Base-by-base conservation (phyloP, 1,140 invertebrate species). In the Aplysia californica region DNA sequence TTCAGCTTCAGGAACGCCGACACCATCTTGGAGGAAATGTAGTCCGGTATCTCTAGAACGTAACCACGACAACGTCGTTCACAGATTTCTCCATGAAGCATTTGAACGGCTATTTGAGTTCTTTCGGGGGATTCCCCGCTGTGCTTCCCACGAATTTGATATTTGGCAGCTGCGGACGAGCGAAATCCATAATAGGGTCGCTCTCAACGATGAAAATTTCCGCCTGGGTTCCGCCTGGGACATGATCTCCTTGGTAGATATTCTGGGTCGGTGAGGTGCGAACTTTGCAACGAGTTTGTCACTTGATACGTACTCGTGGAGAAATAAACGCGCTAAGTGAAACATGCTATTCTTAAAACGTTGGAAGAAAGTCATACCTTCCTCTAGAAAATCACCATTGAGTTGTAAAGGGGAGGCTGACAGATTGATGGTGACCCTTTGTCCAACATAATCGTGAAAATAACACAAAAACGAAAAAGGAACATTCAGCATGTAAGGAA, bases 361-460 rank as follows among this genome's bases (percentile, higher is more conserved):
- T 21, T 35, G 29, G 6, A 55, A 35, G 50, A 70, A 70, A 21
- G 4, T 4, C 23, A 59, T 59, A 15, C 38, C 5, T 6, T 56
- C 18, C 1, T 20, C 26, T 4, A 20, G 33, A 21, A 70, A 15
- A 6, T 31, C 29, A 33, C 23, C 33, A 50, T n/a, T 18, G 2
- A 36, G 20, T 2, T 18, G 29, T 56, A 41, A 70, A 26, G 68
- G 33, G 21, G 68, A 56, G 10, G 68, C 20, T 1, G 68, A 23
- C 15, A 35, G 68, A n/a, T 55, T 70, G 18, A 70, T 20, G 6
- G 68, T n/a, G n/a, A n/a, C n/a, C n/a, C n/a, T n/a, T n/a, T n/a
- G n/a, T n/a, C n/a, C n/a, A n/a, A n/a, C n/a, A 55, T 56, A 70
- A 35, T 70, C 68, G 38, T 56, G 55, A 23, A 70, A 56, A 3